Conservation (phyloP, 2,888 invertebrate species). For the Laspeyria flexula region DNA sequence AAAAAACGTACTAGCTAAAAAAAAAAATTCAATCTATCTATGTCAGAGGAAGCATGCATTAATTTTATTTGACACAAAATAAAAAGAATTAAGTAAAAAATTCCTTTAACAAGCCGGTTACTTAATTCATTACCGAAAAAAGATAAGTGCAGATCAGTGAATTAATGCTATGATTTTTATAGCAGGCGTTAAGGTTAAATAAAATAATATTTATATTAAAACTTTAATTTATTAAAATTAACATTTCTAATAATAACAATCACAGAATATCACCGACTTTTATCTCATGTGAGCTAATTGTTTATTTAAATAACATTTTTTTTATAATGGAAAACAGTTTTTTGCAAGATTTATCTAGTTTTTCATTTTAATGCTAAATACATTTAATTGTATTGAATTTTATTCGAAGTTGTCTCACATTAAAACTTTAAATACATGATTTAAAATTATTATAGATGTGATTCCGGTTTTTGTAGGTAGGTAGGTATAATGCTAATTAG, state of each 20-base stretch:
- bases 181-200: not conserved
- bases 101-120: no score
- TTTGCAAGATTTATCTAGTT: not conserved
- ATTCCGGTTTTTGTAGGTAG: not conserved
- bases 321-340: not conserved
- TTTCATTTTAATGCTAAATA: no score
- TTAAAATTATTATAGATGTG: not conserved
- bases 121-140: not conserved
- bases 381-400: no score
- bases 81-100: no score
- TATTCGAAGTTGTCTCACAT: no score
- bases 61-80: no score
- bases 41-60: no score
- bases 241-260: conserved; percentile 24
- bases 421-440: no score
- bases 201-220: not conserved
- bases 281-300: conserved; percentile 14
- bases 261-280: conserved; percentile 34
- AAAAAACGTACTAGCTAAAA: no score
- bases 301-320: not conserved
- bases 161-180: not conserved
- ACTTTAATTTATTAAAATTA: conserved; percentile 27
- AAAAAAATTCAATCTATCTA: no score
- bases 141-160: not conserved
- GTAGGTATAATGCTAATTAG: no score